A percentile compares a stretch with the other conserved stretches of the same genome.
Evolutionary conservation across 2,113 vertebrate species (phyloP).

Genomic region (Aldabrachelys gigantea): DNA sequence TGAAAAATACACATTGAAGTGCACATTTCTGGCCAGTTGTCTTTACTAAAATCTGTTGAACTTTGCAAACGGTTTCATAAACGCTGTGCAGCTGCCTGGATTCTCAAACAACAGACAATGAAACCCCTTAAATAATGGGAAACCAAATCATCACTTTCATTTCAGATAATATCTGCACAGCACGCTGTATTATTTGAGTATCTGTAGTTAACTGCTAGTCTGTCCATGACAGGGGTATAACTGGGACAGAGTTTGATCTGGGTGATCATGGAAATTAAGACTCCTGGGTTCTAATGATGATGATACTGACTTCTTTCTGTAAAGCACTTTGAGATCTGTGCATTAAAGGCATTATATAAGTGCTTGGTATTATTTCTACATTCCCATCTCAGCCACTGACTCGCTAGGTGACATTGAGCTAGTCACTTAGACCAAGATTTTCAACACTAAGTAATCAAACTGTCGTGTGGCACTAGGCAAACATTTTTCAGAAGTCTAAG

Average conservation of each 20-base stretch:
- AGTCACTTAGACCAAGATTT: neutral
- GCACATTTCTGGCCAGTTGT: neutral
- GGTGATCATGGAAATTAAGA: neutral
- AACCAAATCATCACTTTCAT: neutral
- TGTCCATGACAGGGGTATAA: neutral
- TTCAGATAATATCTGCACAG: neutral
- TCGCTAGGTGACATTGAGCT: neutral
- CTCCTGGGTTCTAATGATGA: neutral
- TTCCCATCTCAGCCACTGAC: neutral
- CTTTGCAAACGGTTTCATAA: neutral
- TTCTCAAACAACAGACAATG: neutral
- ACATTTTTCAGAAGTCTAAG: neutral
- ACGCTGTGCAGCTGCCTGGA: neutral
- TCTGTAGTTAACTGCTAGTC: neutral
- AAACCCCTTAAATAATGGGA: rapidly evolving
- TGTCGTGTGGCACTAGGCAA: neutral
- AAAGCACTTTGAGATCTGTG: neutral
- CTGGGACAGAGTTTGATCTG: neutral
- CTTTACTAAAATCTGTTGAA: neutral
- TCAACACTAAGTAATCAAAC: neutral
- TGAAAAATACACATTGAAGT: neutral
- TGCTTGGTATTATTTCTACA: neutral
- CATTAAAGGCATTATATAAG: neutral
- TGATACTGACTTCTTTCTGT: neutral
- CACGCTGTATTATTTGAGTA: neutral